These are phyloP conservation scores for Cataglyphis cursor DNA, from an alignment of 2,888 invertebrate species.

Conservation along the genomic window DNA sequence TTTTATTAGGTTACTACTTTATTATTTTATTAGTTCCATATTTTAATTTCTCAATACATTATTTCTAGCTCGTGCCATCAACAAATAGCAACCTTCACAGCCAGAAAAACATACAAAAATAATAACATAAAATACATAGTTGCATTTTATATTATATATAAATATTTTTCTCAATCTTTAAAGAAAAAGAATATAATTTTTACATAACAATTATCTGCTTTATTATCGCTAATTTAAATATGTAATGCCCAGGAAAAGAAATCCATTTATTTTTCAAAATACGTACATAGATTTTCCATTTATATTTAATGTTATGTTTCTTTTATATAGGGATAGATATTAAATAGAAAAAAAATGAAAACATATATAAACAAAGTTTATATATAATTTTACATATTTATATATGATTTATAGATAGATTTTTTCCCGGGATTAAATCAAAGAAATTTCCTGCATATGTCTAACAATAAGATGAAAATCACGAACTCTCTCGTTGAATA, in stretches of 20 bases:
- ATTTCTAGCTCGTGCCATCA: neutral
- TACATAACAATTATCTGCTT: neutral
- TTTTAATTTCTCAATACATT: neutral
- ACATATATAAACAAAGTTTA: neutral
- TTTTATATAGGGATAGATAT: neutral
- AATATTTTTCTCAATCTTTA: neutral
- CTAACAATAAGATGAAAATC: neutral
- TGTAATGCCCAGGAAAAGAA: neutral
- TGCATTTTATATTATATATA: neutral
- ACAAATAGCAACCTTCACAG: neutral
- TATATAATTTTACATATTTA: neutral
- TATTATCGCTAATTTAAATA: neutral
- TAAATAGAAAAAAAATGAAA: neutral
- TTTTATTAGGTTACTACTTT: neutral
- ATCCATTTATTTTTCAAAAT: neutral
- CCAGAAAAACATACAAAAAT: neutral
- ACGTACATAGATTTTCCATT: neutral
- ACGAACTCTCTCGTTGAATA: neutral
- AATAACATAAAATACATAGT: neutral
- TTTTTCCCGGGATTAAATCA: neutral
- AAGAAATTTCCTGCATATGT: neutral
- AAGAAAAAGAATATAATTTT: neutral
- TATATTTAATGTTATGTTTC: neutral
- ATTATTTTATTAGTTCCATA: neutral
- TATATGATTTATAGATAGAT: neutral